These are phyloP conservation scores for Caenorhabditis angaria DNA, from an alignment of 2,888 invertebrate species.

Conservation along the genomic window DNA sequence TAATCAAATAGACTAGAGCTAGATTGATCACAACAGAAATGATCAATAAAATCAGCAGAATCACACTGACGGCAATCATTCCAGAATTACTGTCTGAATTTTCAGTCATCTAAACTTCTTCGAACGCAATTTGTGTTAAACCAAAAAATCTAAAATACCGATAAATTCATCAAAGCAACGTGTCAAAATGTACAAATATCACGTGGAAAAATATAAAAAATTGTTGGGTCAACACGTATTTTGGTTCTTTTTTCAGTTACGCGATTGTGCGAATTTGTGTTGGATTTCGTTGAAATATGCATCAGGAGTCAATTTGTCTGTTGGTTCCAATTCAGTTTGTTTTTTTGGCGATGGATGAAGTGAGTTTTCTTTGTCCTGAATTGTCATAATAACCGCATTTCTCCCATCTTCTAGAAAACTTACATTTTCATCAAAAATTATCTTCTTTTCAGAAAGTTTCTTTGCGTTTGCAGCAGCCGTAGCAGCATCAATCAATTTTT, in stretches of 20 bases:
- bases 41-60: neutral
- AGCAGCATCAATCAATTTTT: neutral
- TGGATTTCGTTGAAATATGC: constrained; percentile 5
- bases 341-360: neutral
- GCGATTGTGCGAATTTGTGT: neutral
- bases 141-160: constrained; percentile 1
- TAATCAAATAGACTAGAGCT: neutral
- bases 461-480: neutral
- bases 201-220: neutral
- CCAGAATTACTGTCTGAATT: neutral
- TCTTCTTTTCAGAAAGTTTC: neutral
- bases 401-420: too few species aligned
- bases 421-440: neutral
- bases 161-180: neutral
- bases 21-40: neutral
- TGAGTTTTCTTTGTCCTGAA: neutral
- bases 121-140: constrained; percentile 4
- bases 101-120: neutral
- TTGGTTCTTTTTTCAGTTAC: too few species aligned
- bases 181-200: neutral
- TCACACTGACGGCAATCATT: neutral
- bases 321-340: neutral
- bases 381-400: too few species aligned
- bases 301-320: neutral
- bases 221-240: too few species aligned